Evolutionary conservation across 2,797 vertebrate genomes (phyloP).

Genomic region (Lycodopsis pacificus): DNA sequence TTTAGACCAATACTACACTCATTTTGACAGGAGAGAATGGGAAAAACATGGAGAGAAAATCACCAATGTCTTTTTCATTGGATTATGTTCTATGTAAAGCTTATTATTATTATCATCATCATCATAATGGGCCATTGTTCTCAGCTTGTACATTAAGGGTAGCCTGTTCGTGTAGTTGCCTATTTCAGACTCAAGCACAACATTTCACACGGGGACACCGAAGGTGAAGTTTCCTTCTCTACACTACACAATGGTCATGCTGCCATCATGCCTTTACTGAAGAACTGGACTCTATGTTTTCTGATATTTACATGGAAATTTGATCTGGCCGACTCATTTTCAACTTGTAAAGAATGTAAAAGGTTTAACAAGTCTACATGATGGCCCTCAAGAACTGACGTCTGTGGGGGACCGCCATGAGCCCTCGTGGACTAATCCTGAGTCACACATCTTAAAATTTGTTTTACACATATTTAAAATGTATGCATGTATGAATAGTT

Average conservation of each 20-base stretch:
- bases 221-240: background rate
- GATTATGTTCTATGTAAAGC: too few relatives aligned
- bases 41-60: slow-evolving; percentile 28
- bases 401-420: background rate
- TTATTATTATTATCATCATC: too few relatives aligned
- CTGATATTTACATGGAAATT: background rate
- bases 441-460: background rate
- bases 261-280: background rate
- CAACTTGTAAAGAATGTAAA: background rate
- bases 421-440: background rate
- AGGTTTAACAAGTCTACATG: background rate
- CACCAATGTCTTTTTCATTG: background rate
- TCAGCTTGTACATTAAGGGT: too few relatives aligned
- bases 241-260: background rate
- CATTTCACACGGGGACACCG: background rate
- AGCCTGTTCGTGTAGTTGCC: background rate
- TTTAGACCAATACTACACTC: slow-evolving; percentile 62
- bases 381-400: background rate
- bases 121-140: too few relatives aligned
- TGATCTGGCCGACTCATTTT: background rate
- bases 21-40: slow-evolving; percentile 34
- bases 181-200: background rate
- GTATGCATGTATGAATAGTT: background rate
- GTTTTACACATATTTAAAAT: background rate
- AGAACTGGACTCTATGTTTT: background rate